Evolutionary conservation across 2,797 vertebrate genomes (phyloP).

Genomic region (Lacerta bilineata): DNA sequence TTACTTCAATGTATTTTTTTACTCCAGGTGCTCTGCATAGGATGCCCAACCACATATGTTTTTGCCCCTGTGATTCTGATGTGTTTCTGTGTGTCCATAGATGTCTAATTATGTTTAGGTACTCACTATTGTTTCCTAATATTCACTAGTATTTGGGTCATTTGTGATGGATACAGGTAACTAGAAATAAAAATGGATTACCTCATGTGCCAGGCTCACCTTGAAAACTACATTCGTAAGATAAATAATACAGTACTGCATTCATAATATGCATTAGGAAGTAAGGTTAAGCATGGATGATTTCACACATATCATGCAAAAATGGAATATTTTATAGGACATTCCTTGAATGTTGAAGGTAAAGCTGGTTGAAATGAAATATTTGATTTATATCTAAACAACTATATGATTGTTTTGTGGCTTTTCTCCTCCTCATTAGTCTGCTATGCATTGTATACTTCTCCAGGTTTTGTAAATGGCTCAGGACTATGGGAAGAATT

Average conservation of each 20-base stretch:
- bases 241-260: background rate
- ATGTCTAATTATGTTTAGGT: conserved; percentile 8
- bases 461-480: background rate
- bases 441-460: background rate
- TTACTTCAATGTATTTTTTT: conserved; percentile 4
- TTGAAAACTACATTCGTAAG: conserved; percentile 12
- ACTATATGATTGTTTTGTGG: background rate
- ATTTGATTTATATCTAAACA: background rate
- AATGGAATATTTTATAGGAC: background rate
- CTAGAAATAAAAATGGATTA: background rate
- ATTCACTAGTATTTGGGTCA: background rate
- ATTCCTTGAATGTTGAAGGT: background rate
- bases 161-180: background rate
- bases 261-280: conserved; percentile 11
- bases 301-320: background rate
- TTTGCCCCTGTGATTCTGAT: background rate
- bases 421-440: background rate
- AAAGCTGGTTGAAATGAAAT: background rate
- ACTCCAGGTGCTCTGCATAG: background rate
- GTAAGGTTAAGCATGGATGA: background rate
- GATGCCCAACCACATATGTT: background rate
- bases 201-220: background rate
- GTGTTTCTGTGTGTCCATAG: background rate
- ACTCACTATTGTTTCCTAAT: background rate
- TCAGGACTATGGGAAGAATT: too few relatives aligned